Base-by-base conservation (phyloP, 2,888 invertebrate species). In the Troides helena region DNA sequence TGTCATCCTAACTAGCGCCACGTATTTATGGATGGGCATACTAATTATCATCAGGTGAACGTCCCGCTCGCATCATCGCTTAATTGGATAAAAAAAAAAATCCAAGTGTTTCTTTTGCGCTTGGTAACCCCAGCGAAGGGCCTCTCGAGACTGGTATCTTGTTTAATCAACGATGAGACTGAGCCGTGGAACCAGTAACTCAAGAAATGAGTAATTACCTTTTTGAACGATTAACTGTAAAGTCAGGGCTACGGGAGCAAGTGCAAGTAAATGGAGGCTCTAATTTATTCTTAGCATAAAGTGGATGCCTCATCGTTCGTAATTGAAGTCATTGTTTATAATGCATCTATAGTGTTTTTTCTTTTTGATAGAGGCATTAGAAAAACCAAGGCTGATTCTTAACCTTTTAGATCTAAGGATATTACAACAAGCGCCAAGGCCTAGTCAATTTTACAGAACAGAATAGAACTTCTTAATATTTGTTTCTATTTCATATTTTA, bases 161-260 rank as follows among this genome's bases (percentile, higher is more conserved):
- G 67, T 70, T 67, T 67, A 67, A 67, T 67, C 70, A 56, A 30
- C 67, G 67, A 70, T 67, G 70, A 70, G 63, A 66, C 66, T 18
- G 60, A 46, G 70, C 70, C 46, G 46, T 70, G 70, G 56, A 70
- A 70, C 67, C 64, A 67, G 70, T 70, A 70, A 64, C 67, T 70
- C 67, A 67, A 67, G 67, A 64, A 67, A 70, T 70, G 70, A 70
- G 70, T 67, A 70, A 70, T 70, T 70, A 64, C 67, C 39, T 67
- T 61, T 61, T 57, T 56, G 56, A 70, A 70, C 70, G 67, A 70
- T 64, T 67, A 70, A 70, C 70, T 64, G 70, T 70, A 70, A 56
- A 67, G 18, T 56, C 23, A 30, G 18, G 43, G 66, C 63, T 43
- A 39, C 63, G 67, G 63, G 60, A 25, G 67, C 53, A 53, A 64